Percentiles rank a stretch among this genome's conserved stretches.
phyloP scores from a whole-genome alignment of 2,113 vertebrate species.

The Oostethus manadensis region DNA sequence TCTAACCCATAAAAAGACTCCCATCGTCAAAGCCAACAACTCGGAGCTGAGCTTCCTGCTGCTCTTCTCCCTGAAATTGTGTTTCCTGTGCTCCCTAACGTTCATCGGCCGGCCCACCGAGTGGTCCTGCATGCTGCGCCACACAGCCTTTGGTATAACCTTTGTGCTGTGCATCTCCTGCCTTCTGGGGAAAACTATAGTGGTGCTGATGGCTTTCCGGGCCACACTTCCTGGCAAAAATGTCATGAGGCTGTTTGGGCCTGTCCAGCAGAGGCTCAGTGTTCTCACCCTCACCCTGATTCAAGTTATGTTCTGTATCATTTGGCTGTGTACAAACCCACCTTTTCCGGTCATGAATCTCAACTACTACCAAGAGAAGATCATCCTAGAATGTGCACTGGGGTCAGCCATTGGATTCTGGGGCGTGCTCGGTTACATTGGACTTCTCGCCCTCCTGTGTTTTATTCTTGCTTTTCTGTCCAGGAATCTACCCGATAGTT shows the following conservation, averaged over 20 bases:
- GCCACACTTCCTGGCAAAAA: slow-evolving; percentile 50
- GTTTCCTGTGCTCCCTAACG: slow-evolving; percentile 56
- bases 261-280: slow-evolving; percentile 45
- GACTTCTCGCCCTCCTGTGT: slow-evolving; percentile 52
- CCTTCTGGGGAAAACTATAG: slow-evolving; percentile 57
- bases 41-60: slow-evolving; percentile 62
- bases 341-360: slow-evolving; percentile 53
- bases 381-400: slow-evolving; percentile 55
- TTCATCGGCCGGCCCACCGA: slow-evolving; percentile 48
- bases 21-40: slow-evolving; percentile 57
- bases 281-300: slow-evolving; percentile 49
- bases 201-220: slow-evolving; percentile 63
- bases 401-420: slow-evolving; percentile 59
- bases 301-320: slow-evolving; percentile 49
- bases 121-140: slow-evolving; percentile 65
- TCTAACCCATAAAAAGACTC: slow-evolving; percentile 52
- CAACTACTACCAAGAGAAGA: slow-evolving; percentile 48
- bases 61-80: slow-evolving; percentile 54
- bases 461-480: slow-evolving; percentile 60
- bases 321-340: slow-evolving; percentile 51
- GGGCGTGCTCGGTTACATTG: slow-evolving; percentile 55
- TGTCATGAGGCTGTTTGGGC: slow-evolving; percentile 59
- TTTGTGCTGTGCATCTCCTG: slow-evolving; percentile 64
- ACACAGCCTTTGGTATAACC: slow-evolving; percentile 61
- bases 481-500: slow-evolving; percentile 56